These are phyloP conservation scores for Acromyrmex charruanus DNA, from an alignment of 1,140 invertebrate genomes.

Conservation along the genomic window DNA sequence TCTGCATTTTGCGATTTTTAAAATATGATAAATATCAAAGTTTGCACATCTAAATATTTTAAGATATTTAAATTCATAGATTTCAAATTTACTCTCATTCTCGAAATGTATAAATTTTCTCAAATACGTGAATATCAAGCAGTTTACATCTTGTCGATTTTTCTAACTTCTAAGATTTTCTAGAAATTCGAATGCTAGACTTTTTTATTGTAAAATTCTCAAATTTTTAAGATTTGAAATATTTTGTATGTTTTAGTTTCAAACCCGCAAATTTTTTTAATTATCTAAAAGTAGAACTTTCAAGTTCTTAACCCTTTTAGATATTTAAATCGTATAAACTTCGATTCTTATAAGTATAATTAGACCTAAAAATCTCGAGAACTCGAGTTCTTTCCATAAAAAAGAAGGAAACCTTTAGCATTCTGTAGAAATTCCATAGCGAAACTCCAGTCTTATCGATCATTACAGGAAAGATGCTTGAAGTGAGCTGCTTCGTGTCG, in stretches of 20 bases:
- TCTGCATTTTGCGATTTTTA: background rate
- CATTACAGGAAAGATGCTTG: conserved; percentile 60
- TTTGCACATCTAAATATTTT: background rate
- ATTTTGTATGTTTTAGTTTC: background rate
- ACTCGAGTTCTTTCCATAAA: conserved; percentile 33
- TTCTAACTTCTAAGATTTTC: background rate
- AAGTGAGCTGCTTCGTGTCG: conserved; percentile 59
- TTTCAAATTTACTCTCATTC: background rate
- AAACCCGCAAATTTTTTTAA: conserved; percentile 1
- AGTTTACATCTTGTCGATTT: background rate
- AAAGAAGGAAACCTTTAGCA: conserved; percentile 34
- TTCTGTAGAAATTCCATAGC: conserved; percentile 43
- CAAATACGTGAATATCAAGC: background rate
- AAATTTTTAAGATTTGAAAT: background rate
- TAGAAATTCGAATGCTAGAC: background rate
- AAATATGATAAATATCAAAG: background rate
- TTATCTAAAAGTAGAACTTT: background rate
- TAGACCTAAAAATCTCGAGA: conserved; percentile 59
- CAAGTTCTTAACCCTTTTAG: background rate
- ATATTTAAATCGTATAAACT: background rate
- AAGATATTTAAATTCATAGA: background rate
- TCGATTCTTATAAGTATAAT: background rate
- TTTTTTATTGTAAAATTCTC: conserved; percentile 1
- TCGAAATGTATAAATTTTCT: background rate
- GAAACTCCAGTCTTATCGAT: conserved; percentile 59